Evolutionary conservation across 2,797 vertebrate genomes (phyloP).

Genomic region (Thunnus albacares): DNA sequence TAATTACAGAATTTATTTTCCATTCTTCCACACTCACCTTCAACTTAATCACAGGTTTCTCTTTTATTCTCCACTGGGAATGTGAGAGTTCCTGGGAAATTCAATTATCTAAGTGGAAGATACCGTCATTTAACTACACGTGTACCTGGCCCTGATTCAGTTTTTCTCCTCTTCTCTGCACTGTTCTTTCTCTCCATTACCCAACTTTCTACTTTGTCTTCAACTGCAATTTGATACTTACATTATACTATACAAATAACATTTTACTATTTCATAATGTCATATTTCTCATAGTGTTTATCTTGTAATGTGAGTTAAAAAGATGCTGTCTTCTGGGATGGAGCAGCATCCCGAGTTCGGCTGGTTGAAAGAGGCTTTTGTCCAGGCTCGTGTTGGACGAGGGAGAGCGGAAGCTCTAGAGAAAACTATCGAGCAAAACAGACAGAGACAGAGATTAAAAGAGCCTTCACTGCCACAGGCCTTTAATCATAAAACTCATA

Average conservation of each 20-base stretch:
- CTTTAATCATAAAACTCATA: conserved; percentile 68
- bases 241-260: conserved; percentile 21
- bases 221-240: neutral
- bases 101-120: conserved; percentile 64
- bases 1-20: conserved; percentile 75
- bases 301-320: conserved; percentile 28
- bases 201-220: neutral
- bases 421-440: conserved; percentile 55
- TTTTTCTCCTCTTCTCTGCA: conserved; percentile 35
- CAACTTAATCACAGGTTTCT: conserved; percentile 72
- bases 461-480: conserved; percentile 51
- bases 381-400: conserved; percentile 48
- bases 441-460: conserved; percentile 64
- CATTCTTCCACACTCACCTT: conserved; percentile 66
- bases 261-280: conserved; percentile 24
- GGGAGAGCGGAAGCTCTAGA: conserved; percentile 39
- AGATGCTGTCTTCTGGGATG: conserved; percentile 21
- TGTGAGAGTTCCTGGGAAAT: conserved; percentile 61
- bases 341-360: conserved; percentile 3
- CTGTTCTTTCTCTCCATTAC: conserved; percentile 5
- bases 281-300: conserved; percentile 20
- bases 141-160: conserved; percentile 32
- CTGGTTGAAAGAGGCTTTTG: conserved; percentile 58
- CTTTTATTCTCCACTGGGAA: conserved; percentile 56
- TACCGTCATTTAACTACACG: conserved; percentile 55